phyloP scores from a whole-genome alignment of 2,888 invertebrate genomes.

The Argyra leucocephala region DNA sequence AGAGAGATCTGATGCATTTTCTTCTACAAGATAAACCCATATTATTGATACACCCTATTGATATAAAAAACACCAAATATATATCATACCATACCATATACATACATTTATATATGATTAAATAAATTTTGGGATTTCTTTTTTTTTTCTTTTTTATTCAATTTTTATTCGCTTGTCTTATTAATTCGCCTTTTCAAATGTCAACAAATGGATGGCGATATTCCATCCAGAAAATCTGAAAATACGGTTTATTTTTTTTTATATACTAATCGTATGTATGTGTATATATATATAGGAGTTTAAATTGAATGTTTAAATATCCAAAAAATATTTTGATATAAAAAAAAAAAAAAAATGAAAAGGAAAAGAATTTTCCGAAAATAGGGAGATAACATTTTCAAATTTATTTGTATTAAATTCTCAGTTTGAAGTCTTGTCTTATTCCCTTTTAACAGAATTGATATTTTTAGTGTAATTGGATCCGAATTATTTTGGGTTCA shows the following conservation, averaged over 20 bases:
- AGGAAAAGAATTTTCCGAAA: not conserved
- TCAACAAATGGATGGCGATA: not conserved
- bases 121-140: no score
- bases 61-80: no score
- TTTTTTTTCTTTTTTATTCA: no score
- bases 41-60: no score
- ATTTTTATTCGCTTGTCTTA: not conserved
- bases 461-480: slow-evolving; percentile 6
- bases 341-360: not conserved
- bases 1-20: no score
- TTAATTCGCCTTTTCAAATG: slow-evolving; percentile 1
- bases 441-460: not conserved
- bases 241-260: not conserved
- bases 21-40: no score
- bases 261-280: no score
- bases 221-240: not conserved
- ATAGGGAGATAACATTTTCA: not conserved
- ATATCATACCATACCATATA: no score
- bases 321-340: not conserved
- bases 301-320: slow-evolving; percentile 1
- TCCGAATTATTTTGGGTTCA: not conserved
- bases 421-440: no score
- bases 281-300: no score
- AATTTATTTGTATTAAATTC: not conserved
- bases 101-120: no score